Conservation (phyloP, 2,888 invertebrate species). For the Heliconius sara region DNA sequence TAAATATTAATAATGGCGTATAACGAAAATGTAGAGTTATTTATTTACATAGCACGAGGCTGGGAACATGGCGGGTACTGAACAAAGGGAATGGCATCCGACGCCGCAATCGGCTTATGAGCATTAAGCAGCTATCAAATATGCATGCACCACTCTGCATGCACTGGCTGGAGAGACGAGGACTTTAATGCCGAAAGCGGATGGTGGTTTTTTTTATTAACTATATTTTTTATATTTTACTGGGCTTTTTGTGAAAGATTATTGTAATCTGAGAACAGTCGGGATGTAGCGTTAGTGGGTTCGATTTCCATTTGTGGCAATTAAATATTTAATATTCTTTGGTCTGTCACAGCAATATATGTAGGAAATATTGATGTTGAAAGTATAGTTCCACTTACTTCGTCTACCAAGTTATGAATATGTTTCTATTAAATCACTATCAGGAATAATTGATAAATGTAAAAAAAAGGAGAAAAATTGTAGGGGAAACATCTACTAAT, state of each 20-base stretch:
- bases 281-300: no score
- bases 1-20: neutral
- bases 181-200: constrained; percentile 30
- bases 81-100: constrained; percentile 69
- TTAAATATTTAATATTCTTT: no score
- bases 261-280: neutral
- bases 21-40: constrained; percentile 15
- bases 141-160: constrained; percentile 58
- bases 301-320: no score
- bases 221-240: constrained; percentile 11
- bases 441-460: no score
- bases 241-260: constrained; percentile 6
- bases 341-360: no score
- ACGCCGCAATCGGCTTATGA: constrained; percentile 69
- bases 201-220: constrained; percentile 12
- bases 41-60: constrained; percentile 35
- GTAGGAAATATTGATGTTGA: no score
- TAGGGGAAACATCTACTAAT: no score
- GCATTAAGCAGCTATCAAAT: constrained; percentile 72
- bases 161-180: constrained; percentile 29
- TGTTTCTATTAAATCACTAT: no score
- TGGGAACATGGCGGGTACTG: constrained; percentile 52
- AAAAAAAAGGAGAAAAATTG: no score
- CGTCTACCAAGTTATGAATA: no score
- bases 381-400: no score